Base-by-base conservation (phyloP, 2,888 invertebrate genomes). In the Ditylenchus weischeri region DNA sequence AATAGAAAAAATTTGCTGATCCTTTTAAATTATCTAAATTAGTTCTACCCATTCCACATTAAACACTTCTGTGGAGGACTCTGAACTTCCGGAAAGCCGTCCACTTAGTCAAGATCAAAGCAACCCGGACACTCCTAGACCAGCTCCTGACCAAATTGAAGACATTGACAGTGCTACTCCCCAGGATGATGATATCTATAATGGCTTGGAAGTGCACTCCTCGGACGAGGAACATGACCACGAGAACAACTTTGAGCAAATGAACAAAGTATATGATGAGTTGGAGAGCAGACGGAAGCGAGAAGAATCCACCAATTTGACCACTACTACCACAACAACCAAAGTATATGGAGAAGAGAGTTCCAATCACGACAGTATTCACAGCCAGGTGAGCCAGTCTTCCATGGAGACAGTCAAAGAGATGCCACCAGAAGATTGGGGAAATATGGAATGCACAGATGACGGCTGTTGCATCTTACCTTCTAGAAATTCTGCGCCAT, bases 121-220 rank as follows among this genome's bases (percentile, higher is more conserved):
- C 43, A 15, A 8, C 13, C 15, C 43, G 8, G 43, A 43, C 43
- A 43, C 43, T 43, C 43, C 43, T 43, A 43, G 43, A 15, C 43
- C 43, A 43, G 43, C 43, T 13, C 43, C 43, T 43, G 43, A 43
- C 15, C 43, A 43, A 43, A 23, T 54, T 2, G 57, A 54, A 11
- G 57, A 54, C 57, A 29, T 54, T 18, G 57, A 54, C 57, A 29
- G 29, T 23, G 23, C 57, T 13, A 54, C 57, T 7, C 23, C 23
- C 57, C 23, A 29, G 7, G 29, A 54, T 29, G 29, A 54, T 10
- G 57, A 29, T 29, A 13, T 43, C 43, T 43, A 43, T 43, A 10
- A 29, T 29, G 18, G 18, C 13, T 23, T 29, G 18, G 57, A 54
- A 3, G 13, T 54, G 57, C 23, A 23, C 23, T 29, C 57, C 13